phyloP scores from a whole-genome alignment of 2,888 invertebrate species.

The Uloborus plumipes region DNA sequence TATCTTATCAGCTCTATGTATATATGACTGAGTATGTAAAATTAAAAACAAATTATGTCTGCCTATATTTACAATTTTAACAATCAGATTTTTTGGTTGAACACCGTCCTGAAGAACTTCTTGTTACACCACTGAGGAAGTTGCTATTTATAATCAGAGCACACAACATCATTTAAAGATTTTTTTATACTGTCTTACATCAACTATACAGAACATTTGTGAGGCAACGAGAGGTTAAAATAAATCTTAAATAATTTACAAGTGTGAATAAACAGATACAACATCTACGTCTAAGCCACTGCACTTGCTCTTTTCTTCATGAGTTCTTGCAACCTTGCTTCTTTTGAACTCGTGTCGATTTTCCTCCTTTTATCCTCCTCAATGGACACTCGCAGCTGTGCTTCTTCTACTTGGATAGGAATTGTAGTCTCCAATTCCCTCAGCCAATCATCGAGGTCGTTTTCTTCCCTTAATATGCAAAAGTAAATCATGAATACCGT shows the following conservation, averaged over 20 bases:
- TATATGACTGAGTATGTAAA: too few species aligned
- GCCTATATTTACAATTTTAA: too few species aligned
- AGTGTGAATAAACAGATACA: not conserved
- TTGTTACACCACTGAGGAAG: too few species aligned
- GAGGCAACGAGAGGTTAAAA: too few species aligned
- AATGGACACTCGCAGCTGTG: conserved; percentile 30
- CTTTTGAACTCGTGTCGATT: conserved; percentile 3
- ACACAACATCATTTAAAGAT: too few species aligned
- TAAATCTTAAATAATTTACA: not conserved
- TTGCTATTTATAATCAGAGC: too few species aligned
- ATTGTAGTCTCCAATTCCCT: conserved; percentile 27
- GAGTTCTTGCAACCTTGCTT: conserved; percentile 23
- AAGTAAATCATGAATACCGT: conserved; percentile 49
- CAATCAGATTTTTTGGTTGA: too few species aligned
- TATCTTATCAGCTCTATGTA: too few species aligned
- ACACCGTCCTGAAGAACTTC: too few species aligned
- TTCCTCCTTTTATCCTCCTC: not conserved
- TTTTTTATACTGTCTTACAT: too few species aligned
- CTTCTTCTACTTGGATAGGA: conserved; percentile 36
- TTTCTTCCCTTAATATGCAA: conserved; percentile 54
- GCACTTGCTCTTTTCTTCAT: not conserved
- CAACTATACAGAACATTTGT: too few species aligned
- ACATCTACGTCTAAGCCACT: not conserved
- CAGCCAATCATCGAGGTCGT: conserved; percentile 55
- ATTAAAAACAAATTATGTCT: too few species aligned